Percentiles rank a stretch among this genome's conserved stretches.
These are phyloP conservation scores for Pantelozetes paolii DNA, from an alignment of 2,888 invertebrate genomes.

Conservation along the genomic window DNA sequence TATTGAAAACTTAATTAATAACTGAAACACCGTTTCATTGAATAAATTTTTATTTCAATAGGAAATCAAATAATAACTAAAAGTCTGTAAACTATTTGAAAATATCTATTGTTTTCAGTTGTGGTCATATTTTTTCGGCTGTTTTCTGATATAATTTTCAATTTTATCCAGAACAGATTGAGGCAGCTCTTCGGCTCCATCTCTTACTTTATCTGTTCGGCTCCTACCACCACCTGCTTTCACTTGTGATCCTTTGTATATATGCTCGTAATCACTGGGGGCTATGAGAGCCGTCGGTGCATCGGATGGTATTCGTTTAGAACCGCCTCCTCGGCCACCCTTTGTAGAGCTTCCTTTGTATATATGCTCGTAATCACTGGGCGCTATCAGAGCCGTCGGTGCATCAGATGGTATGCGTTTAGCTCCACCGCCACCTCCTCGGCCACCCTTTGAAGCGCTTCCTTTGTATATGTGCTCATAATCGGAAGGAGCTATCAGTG, in stretches of 20 bases:
- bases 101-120: too few relatives aligned
- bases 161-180: too few relatives aligned
- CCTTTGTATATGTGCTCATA: constrained; percentile 26
- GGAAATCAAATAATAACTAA: too few relatives aligned
- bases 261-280: too few relatives aligned
- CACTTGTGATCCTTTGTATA: too few relatives aligned
- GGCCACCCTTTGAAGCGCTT: neutral
- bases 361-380: constrained; percentile 5
- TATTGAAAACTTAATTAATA: too few relatives aligned
- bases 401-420: constrained; percentile 12
- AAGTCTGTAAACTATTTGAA: too few relatives aligned
- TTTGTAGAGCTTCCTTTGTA: constrained; percentile 10
- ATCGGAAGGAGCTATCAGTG: constrained; percentile 9
- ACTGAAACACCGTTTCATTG: too few relatives aligned
- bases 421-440: neutral
- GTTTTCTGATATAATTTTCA: too few relatives aligned
- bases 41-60: too few relatives aligned
- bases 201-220: neutral
- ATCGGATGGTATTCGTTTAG: neutral
- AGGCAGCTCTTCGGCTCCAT: too few relatives aligned
- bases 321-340: neutral
- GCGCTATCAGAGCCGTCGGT: constrained; percentile 19
- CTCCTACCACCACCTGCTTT: neutral
- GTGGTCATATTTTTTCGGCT: too few relatives aligned
- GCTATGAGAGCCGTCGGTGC: neutral